These are phyloP conservation scores for Berghia stephanieae DNA, from an alignment of 1,140 invertebrate species.

Conservation along the genomic window DNA sequence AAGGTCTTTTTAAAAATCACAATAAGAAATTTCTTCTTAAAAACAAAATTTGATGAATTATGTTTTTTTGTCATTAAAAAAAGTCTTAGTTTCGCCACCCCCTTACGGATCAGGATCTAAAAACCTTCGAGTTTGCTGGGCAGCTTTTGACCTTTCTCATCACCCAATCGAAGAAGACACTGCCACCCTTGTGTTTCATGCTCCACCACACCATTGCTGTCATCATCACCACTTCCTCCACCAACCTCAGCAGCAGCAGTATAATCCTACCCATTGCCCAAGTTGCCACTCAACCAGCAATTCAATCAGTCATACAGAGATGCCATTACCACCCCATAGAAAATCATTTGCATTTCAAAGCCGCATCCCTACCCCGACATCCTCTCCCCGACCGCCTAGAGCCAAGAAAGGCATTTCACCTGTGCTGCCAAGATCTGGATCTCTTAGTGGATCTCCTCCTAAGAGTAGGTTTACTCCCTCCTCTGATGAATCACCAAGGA, in stretches of 20 bases:
- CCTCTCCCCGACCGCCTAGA: background rate
- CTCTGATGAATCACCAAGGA: too few relatives aligned
- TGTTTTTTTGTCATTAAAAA: too few relatives aligned
- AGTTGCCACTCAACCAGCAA: slow-evolving; percentile 7
- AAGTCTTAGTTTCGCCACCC: slow-evolving; percentile 19
- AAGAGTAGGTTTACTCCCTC: too few relatives aligned
- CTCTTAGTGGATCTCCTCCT: too few relatives aligned
- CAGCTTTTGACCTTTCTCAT: slow-evolving; percentile 46
- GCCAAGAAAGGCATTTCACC: background rate
- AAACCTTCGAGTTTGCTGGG: slow-evolving; percentile 49
- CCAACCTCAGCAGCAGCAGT: background rate
- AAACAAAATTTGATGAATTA: too few relatives aligned
- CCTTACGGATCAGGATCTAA: slow-evolving; percentile 33
- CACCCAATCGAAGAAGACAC: slow-evolving; percentile 48
- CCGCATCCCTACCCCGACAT: slow-evolving; percentile 21
- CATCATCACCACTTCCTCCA: slow-evolving; percentile 16
- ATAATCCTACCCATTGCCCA: slow-evolving; percentile 8
- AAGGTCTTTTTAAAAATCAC: too few relatives aligned
- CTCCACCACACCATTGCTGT: slow-evolving; percentile 36
- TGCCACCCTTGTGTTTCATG: slow-evolving; percentile 32
- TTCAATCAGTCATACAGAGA: slow-evolving; percentile 27
- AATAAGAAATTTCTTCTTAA: too few relatives aligned
- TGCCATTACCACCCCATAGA: slow-evolving; percentile 32
- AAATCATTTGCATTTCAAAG: slow-evolving; percentile 37
- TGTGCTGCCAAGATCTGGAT: too few relatives aligned